phyloP scores from a whole-genome alignment of 2,797 vertebrate species.

The Astyanax mexicanus region DNA sequence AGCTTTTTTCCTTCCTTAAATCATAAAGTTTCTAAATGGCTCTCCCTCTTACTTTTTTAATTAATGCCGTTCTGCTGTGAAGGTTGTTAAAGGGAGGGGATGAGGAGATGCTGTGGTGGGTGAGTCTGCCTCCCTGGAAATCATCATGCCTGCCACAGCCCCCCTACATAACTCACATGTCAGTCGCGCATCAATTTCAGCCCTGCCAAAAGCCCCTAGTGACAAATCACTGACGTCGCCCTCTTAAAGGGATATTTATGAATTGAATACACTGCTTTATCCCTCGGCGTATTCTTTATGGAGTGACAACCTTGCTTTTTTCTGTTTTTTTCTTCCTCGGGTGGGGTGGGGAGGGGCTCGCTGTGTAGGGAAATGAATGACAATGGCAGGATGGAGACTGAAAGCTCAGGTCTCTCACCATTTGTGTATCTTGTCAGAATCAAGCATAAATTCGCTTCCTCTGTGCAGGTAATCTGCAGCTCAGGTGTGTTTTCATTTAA shows the following conservation, averaged over 20 bases:
- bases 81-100: conserved; percentile 35
- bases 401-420: conserved; percentile 35
- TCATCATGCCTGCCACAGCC: conserved; percentile 54
- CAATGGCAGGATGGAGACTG: conserved; percentile 41
- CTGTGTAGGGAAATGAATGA: conserved; percentile 50
- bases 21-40: conserved; percentile 56
- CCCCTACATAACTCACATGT: conserved; percentile 63
- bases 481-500: conserved; percentile 11
- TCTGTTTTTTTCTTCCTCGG: background rate
- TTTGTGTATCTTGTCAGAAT: conserved; percentile 53
- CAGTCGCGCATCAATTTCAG: conserved; percentile 60
- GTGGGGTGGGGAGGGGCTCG: conserved; percentile 1
- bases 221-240: conserved; percentile 59
- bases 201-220: conserved; percentile 53
- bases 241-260: conserved; percentile 63
- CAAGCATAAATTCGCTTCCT: conserved; percentile 35
- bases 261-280: conserved; percentile 62
- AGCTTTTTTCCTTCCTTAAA: conserved; percentile 44
- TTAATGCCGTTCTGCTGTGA: conserved; percentile 51
- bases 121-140: conserved; percentile 52
- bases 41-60: conserved; percentile 42
- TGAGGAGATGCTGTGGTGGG: conserved; percentile 37
- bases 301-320: conserved; percentile 58
- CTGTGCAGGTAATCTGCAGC: conserved; percentile 41
- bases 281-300: conserved; percentile 46